Evolutionary conservation across 2,113 vertebrate species (phyloP).

Genomic region (Zosterops pallidus): DNA sequence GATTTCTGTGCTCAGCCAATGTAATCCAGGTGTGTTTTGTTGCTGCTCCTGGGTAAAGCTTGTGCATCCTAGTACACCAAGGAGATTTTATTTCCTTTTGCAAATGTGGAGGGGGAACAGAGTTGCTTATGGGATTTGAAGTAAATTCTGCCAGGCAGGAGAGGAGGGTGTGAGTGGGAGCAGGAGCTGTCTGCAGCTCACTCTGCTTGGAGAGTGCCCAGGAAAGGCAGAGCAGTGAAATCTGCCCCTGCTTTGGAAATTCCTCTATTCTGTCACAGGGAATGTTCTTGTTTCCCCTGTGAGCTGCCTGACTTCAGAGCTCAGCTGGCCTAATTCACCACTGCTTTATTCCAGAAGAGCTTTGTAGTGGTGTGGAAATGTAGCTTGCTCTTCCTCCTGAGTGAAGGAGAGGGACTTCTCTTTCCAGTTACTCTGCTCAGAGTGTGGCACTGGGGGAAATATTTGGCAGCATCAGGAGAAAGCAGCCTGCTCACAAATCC

Average conservation of each 20-base stretch:
- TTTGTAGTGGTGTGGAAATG: not conserved
- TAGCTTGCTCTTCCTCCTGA: not conserved
- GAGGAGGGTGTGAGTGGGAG: not conserved
- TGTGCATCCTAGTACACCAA: not conserved
- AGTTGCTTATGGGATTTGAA: not conserved
- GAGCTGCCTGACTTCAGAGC: not conserved
- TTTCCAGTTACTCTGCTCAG: not conserved
- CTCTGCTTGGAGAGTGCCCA: not conserved
- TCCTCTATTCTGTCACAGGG: not conserved
- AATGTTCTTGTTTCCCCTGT: not conserved
- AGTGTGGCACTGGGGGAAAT: fast-evolving
- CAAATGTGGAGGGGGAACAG: not conserved
- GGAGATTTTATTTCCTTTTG: not conserved
- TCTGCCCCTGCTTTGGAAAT: not conserved
- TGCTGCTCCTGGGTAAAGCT: not conserved
- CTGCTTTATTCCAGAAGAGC: not conserved
- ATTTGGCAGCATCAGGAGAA: not conserved
- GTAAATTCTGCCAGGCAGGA: not conserved
- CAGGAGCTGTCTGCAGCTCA: not conserved
- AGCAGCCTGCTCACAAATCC: not conserved
- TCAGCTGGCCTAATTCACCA: not conserved
- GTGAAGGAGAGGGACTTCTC: not conserved
- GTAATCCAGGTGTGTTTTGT: not conserved
- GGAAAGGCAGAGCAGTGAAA: not conserved
- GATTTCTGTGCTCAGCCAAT: not conserved